Evolutionary conservation across 2,113 vertebrate genomes (phyloP).

Genomic region (Cololabis saira): DNA sequence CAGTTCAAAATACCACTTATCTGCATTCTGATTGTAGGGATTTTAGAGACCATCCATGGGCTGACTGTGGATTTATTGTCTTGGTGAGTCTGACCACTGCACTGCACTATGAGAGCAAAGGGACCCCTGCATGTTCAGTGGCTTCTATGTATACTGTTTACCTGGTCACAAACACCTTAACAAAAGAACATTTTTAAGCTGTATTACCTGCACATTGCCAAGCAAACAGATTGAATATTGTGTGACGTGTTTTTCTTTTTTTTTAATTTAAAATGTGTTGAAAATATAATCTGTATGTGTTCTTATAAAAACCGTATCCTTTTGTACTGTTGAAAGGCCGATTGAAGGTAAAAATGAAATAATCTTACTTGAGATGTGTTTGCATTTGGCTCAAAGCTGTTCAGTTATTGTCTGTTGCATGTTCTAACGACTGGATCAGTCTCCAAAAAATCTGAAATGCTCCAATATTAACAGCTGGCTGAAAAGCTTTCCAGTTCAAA

Average conservation of each 20-base stretch:
- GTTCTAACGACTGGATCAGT: conserved; percentile 61
- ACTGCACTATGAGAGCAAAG: conserved; percentile 36
- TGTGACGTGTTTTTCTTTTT: no score
- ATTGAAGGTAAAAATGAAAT: conserved; percentile 21
- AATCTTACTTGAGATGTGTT: conserved; percentile 26
- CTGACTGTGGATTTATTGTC: conserved; percentile 80
- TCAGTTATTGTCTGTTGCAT: conserved; percentile 13
- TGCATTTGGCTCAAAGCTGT: conserved; percentile 30
- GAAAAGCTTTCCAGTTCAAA: conserved; percentile 70
- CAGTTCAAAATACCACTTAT: conserved; percentile 81
- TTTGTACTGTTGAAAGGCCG: no score
- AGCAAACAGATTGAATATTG: no score
- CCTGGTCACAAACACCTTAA: conserved; percentile 36
- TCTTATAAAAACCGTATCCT: no score
- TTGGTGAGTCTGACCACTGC: conserved; percentile 76
- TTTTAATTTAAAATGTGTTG: no score
- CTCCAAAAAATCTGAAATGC: conserved; percentile 64
- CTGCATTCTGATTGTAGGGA: conserved; percentile 79
- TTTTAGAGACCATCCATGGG: conserved; percentile 75
- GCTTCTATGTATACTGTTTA: conserved; percentile 27
- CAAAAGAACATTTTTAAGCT: conserved; percentile 20
- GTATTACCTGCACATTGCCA: not conserved
- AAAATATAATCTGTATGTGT: no score
- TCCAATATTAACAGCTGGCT: conserved; percentile 76
- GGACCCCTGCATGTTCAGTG: conserved; percentile 32